A percentile compares a stretch with the other conserved stretches of the same genome.
These are phyloP conservation scores for Octomys mimax DNA, from an alignment of 2,797 vertebrate species.

Conservation along the genomic window DNA sequence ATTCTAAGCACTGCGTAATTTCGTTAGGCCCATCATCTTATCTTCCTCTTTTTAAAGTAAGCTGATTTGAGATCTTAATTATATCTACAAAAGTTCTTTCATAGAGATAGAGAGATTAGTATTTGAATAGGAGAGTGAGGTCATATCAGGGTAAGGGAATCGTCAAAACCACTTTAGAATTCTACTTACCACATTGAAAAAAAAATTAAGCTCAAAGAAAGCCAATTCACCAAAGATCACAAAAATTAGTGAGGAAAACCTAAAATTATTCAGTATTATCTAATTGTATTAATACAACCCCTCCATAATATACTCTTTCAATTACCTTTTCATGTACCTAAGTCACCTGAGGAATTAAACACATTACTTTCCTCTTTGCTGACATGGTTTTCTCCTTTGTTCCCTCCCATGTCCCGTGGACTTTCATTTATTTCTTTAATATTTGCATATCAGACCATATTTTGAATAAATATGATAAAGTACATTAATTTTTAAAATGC, in stretches of 20 bases:
- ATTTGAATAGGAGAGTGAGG: neutral
- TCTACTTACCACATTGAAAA: neutral
- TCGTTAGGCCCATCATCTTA: neutral
- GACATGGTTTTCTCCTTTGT: neutral
- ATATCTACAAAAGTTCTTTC: neutral
- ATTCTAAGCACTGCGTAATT: neutral
- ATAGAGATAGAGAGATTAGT: neutral
- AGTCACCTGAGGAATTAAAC: neutral
- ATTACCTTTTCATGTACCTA: neutral
- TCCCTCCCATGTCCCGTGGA: neutral
- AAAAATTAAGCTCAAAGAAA: neutral
- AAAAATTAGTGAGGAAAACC: neutral
- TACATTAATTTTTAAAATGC: neutral
- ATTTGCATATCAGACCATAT: neutral
- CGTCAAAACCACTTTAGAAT: neutral
- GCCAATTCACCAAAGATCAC: neutral
- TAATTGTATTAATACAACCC: neutral
- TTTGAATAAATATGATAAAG: neutral
- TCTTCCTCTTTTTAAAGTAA: neutral
- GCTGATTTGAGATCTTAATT: neutral
- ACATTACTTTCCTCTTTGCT: neutral
- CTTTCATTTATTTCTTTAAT: neutral
- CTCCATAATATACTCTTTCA: neutral
- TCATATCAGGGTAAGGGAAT: neutral
- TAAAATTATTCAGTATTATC: neutral